Conservation (phyloP, 35 echinoderm and acorn worm genomes). For the Lytechinus pictus region DNA sequence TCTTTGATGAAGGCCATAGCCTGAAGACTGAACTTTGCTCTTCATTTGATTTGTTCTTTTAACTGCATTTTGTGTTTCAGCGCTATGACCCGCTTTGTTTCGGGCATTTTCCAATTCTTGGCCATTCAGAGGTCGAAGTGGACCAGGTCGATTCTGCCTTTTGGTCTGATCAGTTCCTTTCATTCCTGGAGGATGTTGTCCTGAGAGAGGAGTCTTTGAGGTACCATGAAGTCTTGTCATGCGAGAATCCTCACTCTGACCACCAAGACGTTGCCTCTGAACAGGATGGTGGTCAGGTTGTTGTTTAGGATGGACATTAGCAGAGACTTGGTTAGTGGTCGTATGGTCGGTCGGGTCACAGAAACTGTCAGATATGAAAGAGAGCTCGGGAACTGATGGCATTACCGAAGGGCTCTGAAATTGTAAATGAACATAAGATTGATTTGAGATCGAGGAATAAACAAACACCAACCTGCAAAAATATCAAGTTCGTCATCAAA, state of each 20-base stretch:
- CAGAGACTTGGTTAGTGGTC: not conserved
- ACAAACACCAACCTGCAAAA: not conserved
- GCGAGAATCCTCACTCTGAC: not conserved
- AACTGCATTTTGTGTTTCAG: not conserved
- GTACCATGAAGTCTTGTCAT: slow-evolving; percentile 1
- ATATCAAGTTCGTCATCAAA: not conserved
- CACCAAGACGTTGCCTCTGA: not conserved
- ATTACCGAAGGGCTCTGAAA: slow-evolving; percentile 80
- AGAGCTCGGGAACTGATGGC: slow-evolving; percentile 92
- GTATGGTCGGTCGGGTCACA: slow-evolving; percentile 23
- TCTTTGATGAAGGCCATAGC: not conserved
- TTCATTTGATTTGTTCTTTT: not conserved
- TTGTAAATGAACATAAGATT: not conserved
- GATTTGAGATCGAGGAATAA: not conserved
- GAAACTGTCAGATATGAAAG: slow-evolving; percentile 81
- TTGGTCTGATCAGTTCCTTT: not conserved
- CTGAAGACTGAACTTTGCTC: not conserved
- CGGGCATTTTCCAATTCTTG: slow-evolving; percentile 30
- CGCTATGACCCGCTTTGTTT: not conserved
- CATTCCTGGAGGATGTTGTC: not conserved
- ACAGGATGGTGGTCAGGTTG: not conserved
- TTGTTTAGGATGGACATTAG: not conserved
- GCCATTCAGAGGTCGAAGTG: slow-evolving; percentile 61
- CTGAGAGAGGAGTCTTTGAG: not conserved
- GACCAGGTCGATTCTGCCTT: slow-evolving; percentile 62